These are phyloP conservation scores for Sebastolobus altivelis DNA, from an alignment of 2,797 vertebrate species.

Conservation along the genomic window DNA sequence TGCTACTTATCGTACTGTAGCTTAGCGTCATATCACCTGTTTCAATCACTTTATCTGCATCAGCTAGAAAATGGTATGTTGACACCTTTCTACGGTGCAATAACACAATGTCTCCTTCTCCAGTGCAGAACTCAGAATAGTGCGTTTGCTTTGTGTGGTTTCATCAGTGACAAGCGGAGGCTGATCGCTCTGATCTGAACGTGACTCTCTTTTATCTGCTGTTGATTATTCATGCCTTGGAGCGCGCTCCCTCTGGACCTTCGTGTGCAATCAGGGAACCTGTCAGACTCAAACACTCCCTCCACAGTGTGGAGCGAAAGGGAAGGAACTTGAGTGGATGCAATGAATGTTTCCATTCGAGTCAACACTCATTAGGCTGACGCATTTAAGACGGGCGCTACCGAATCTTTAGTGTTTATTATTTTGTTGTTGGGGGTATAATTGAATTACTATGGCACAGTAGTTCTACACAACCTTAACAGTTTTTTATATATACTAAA, in stretches of 20 bases:
- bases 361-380: background rate
- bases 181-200: constrained; percentile 27
- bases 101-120: background rate
- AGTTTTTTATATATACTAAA: background rate
- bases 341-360: background rate
- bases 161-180: background rate
- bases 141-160: background rate
- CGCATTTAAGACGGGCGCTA: background rate
- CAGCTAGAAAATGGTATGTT: background rate
- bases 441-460: background rate
- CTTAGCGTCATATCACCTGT: background rate
- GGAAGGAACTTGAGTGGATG: background rate
- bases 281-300: constrained; percentile 9
- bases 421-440: background rate
- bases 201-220: constrained; percentile 43
- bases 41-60: background rate
- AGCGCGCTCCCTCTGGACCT: constrained; percentile 13
- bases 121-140: background rate
- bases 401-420: background rate
- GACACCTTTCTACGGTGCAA: background rate
- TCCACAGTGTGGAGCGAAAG: background rate
- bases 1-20: background rate
- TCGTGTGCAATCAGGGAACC: constrained; percentile 30
- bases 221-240: constrained; percentile 43
- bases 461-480: background rate